These are phyloP conservation scores for Propithecus coquereli DNA, from an alignment of 2,113 vertebrate genomes.

Conservation along the genomic window DNA sequence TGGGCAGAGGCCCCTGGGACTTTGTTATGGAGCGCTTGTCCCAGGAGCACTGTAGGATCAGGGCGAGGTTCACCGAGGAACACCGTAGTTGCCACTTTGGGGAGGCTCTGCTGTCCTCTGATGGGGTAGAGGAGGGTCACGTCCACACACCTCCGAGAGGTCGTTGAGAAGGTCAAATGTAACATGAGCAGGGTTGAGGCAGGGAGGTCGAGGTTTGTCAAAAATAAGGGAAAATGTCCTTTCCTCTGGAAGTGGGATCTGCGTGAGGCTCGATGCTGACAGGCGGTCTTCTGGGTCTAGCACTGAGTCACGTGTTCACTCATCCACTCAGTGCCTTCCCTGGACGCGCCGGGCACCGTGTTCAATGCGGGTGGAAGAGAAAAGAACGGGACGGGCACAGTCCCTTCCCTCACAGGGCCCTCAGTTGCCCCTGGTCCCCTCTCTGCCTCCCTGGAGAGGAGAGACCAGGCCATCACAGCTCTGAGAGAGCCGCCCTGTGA, in stretches of 20 bases:
- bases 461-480: neutral
- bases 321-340: neutral
- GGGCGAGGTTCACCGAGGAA: neutral
- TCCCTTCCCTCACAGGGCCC: neutral
- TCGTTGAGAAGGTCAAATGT: neutral
- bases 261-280: neutral
- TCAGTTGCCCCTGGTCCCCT: neutral
- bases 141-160: neutral
- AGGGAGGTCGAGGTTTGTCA: neutral
- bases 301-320: neutral
- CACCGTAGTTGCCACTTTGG: rapidly evolving
- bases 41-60: neutral
- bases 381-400: neutral
- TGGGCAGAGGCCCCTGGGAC: no score
- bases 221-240: neutral
- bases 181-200: neutral
- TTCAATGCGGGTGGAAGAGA: neutral
- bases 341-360: neutral
- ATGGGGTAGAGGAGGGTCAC: no score
- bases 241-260: neutral
- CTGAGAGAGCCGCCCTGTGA: neutral
- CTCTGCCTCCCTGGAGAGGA: neutral
- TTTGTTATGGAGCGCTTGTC: neutral
- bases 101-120: neutral
- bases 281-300: neutral